Percentiles rank a stretch among this genome's conserved stretches.
These are phyloP conservation scores for Cephalopholis sonnerati DNA, from an alignment of 2,113 vertebrate species.

Conservation along the genomic window DNA sequence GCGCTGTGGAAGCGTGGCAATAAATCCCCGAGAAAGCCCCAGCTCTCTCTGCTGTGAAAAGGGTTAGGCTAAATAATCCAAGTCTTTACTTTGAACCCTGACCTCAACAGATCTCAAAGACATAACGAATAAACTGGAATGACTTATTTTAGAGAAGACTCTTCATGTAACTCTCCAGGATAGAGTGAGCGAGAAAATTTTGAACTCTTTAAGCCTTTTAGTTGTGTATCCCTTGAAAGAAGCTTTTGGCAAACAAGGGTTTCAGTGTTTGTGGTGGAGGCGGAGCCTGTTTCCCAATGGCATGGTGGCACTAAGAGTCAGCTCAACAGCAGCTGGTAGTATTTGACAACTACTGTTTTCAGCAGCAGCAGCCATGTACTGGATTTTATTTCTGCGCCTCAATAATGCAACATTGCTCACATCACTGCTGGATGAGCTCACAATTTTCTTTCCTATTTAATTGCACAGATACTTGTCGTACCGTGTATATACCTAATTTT, in stretches of 20 bases:
- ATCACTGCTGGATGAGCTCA: not conserved
- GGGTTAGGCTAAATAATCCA: slow-evolving; percentile 3
- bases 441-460: not conserved
- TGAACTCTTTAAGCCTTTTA: slow-evolving; percentile 89
- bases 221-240: slow-evolving; percentile 60
- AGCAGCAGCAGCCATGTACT: slow-evolving; percentile 35
- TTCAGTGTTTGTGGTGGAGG: slow-evolving; percentile 89
- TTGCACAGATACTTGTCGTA: not conserved
- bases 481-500: too few relatives aligned
- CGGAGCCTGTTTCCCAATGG: slow-evolving; percentile 54
- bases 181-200: slow-evolving; percentile 96
- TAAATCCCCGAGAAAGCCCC: slow-evolving; percentile 3
- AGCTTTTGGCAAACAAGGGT: slow-evolving; percentile 89
- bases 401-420: not conserved
- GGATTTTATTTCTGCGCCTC: not conserved
- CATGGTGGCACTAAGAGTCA: slow-evolving; percentile 64
- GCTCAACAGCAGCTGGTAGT: not conserved
- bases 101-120: slow-evolving; percentile 65
- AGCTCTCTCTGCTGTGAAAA: slow-evolving; percentile 29
- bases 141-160: slow-evolving; percentile 93
- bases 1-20: slow-evolving; percentile 3
- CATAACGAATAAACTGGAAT: slow-evolving; percentile 92
- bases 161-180: slow-evolving; percentile 97
- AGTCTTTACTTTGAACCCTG: slow-evolving; percentile 21
- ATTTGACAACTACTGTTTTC: not conserved